Conservation (phyloP, 2,797 vertebrate genomes). For the Dicrostonyx torquatus region DNA sequence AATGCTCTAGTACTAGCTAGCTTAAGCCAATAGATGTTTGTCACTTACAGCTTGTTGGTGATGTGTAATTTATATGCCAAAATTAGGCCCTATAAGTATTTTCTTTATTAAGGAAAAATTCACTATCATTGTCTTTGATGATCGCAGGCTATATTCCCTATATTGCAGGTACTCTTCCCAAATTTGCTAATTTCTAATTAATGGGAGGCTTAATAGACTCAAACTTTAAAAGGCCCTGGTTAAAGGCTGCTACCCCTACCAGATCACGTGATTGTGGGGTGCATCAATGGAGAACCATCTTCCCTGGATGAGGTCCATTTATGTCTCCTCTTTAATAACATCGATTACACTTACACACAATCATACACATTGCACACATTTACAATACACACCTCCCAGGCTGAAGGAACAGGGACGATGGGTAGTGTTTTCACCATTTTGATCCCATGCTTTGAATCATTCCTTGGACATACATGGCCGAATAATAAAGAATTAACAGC, state of each 20-base stretch:
- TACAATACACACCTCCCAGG: not conserved
- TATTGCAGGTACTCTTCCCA: not conserved
- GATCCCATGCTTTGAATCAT: not conserved
- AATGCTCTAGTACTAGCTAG: not conserved
- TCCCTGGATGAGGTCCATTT: not conserved
- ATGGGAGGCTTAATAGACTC: not conserved
- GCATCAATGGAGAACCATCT: not conserved
- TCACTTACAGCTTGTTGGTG: not conserved
- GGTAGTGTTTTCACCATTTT: not conserved
- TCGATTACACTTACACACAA: not conserved
- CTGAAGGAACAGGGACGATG: not conserved
- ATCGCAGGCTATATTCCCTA: not conserved
- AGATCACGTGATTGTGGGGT: not conserved
- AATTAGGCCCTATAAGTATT: not conserved
- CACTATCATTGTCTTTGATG: not conserved
- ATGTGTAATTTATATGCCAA: not conserved
- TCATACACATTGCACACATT: not conserved
- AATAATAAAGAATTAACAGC: not conserved
- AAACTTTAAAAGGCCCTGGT: not conserved
- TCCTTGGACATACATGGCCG: not conserved
- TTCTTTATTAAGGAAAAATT: not conserved
- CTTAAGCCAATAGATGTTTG: conserved; percentile 23
- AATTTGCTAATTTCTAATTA: not conserved
- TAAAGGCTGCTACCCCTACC: not conserved
- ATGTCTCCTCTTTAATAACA: not conserved